Base-by-base conservation (phyloP, 2,113 vertebrate species). In the Ciconia maguari region DNA sequence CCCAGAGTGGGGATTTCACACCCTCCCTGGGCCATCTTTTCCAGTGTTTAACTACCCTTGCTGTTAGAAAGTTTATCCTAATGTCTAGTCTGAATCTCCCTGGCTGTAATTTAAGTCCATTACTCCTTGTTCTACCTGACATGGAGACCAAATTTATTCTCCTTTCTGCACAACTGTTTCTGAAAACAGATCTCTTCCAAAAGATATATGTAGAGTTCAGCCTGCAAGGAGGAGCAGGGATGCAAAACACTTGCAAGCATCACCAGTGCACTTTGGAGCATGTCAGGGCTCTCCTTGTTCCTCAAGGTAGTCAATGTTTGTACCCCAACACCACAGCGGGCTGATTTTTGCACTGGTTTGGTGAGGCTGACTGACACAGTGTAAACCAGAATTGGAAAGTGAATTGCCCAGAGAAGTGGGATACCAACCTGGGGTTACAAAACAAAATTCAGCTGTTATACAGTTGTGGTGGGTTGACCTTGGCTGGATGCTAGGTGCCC, bases 1-100 rank as follows among this genome's bases (percentile, higher is more conserved):
- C 92, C 70, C 81, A 1, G 3, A 62, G 41, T 32, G 38, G 70
- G 91, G 82, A 94, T 94, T 95, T 90, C 32, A 60, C 8, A 5
- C 17, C 82, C 38, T 96, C 66, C 51, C 87, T 87, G 81, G 81
- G 81, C 84, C 48, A 16, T 91, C 22, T 61, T 76, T 93, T 54
- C 82, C 84, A 65, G 36, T 90, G 62, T 79, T 96, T 90, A 93
- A 93, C 70, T 74, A 79, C 57, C 34, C 54, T 91, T 94, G 44
- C 87, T 80, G 34, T 77, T 95, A 83, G 48, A 52, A 96, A 83
- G 84, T 91, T 85, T 94, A 49, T 87, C 87, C 90, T 83, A 76
- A 85, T 72, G 41, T 76, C 84, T 93, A 65, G 61, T 36, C 66
- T 83, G 87, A 77, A 91, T 91, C 52, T 90, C 81, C 57, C 49